Conservation (phyloP, 1,140 invertebrate genomes). For the Cataglyphis hispanica region DNA sequence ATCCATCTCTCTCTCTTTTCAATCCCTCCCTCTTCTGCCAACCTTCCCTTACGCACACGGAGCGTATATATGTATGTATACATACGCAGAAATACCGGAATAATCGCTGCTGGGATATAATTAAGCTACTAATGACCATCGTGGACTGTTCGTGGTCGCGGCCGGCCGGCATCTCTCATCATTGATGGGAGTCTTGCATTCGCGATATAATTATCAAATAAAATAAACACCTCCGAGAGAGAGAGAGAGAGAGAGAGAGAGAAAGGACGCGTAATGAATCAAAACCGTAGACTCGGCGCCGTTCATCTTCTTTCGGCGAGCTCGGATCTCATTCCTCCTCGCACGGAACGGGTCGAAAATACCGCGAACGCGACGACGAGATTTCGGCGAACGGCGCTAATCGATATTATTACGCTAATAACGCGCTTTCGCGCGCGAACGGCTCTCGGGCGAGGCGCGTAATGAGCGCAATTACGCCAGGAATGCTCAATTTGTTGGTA, state of each 20-base stretch:
- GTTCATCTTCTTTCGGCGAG: conserved; percentile 44
- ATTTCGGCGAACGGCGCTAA: conserved; percentile 58
- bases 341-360: conserved; percentile 40
- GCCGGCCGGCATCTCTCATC: conserved; percentile 18
- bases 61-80: not conserved
- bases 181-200: conserved; percentile 19
- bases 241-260: no score
- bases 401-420: conserved; percentile 63
- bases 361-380: conserved; percentile 49
- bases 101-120: conserved; percentile 81
- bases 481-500: conserved; percentile 61
- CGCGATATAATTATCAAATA: conserved; percentile 80
- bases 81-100: conserved; percentile 75
- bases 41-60: no score
- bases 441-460: conserved; percentile 32
- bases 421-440: conserved; percentile 53
- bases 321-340: conserved; percentile 48
- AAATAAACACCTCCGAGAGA: conserved; percentile 79
- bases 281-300: conserved; percentile 50
- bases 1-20: not conserved
- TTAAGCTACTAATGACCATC: conserved; percentile 83
- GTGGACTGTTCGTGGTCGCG: conserved; percentile 31
- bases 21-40: not conserved
- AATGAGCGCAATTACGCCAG: conserved; percentile 57
- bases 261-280: conserved; percentile 71